Conservation (phyloP, 2,888 invertebrate genomes). For the Ectobius pallidus region DNA sequence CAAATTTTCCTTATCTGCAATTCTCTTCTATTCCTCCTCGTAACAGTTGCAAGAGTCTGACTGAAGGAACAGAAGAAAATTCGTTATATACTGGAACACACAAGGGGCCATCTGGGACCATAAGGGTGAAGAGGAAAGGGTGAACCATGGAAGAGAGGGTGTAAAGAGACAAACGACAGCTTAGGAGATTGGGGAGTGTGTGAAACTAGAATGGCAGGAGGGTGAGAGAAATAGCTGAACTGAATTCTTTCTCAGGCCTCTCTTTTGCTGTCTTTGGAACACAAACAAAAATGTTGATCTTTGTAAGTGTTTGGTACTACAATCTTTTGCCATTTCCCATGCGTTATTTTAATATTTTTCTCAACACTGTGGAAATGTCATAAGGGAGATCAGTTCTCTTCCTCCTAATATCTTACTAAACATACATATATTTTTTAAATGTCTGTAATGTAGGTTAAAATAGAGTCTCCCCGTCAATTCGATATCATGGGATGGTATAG, state of each 20-base stretch:
- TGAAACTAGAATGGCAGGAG: not conserved
- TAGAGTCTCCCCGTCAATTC: too few relatives aligned
- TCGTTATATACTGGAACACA: conserved; percentile 4
- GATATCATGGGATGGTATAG: too few relatives aligned
- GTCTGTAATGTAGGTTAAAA: too few relatives aligned
- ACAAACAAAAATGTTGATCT: conserved; percentile 20
- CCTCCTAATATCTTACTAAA: conserved; percentile 10
- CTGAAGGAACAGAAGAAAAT: conserved; percentile 11
- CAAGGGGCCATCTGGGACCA: conserved; percentile 20
- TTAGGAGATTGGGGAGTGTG: not conserved
- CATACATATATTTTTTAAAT: too few relatives aligned
- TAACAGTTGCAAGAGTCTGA: not conserved
- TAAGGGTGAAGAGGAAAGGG: conserved; percentile 9
- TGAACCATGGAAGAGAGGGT: not conserved
- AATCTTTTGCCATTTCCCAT: conserved; percentile 13
- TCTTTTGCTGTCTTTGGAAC: not conserved
- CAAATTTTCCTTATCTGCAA: not conserved
- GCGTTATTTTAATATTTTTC: conserved; percentile 3
- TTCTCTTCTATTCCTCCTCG: too few relatives aligned
- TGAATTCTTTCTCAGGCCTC: not conserved
- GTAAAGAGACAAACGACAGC: conserved; percentile 15
- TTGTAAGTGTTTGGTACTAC: conserved; percentile 1
- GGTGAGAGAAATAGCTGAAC: not conserved
- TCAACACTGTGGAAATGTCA: conserved; percentile 9
- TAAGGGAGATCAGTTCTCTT: conserved; percentile 20